These are phyloP conservation scores for Papilio demoleus DNA, from an alignment of 2,888 invertebrate genomes.

Conservation along the genomic window DNA sequence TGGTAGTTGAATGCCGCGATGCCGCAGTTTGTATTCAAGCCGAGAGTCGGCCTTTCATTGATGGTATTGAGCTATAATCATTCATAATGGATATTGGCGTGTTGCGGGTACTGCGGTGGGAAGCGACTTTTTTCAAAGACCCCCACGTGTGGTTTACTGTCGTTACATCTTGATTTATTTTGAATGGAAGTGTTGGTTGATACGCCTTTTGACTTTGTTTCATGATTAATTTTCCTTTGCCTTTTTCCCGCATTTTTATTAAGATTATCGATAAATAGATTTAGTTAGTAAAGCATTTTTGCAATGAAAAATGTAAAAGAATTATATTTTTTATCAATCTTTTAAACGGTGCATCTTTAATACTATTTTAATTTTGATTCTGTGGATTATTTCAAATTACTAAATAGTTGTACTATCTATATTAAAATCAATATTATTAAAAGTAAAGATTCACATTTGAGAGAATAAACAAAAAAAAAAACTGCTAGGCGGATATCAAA, in stretches of 20 bases:
- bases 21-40: conserved; percentile 72
- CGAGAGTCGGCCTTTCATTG: conserved; percentile 57
- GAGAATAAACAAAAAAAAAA: no score
- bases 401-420: no score
- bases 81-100: conserved; percentile 62
- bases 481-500: no score
- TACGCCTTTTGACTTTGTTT: not conserved
- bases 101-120: conserved; percentile 38
- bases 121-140: conserved; percentile 36
- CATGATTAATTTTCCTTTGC: not conserved
- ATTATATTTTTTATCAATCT: no score
- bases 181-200: conserved; percentile 21
- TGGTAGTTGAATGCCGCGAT: conserved; percentile 56
- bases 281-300: no score
- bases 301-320: no score
- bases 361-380: no score
- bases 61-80: conserved; percentile 63
- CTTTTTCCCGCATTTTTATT: not conserved
- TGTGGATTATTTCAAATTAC: no score
- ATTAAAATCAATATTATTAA: no score
- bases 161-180: conserved; percentile 47
- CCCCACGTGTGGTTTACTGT: conserved; percentile 51
- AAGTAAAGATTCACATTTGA: no score
- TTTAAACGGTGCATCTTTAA: no score
- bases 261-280: no score